Evolutionary conservation across 2,113 vertebrate species (phyloP).

Genomic region (Okapia johnstoni): DNA sequence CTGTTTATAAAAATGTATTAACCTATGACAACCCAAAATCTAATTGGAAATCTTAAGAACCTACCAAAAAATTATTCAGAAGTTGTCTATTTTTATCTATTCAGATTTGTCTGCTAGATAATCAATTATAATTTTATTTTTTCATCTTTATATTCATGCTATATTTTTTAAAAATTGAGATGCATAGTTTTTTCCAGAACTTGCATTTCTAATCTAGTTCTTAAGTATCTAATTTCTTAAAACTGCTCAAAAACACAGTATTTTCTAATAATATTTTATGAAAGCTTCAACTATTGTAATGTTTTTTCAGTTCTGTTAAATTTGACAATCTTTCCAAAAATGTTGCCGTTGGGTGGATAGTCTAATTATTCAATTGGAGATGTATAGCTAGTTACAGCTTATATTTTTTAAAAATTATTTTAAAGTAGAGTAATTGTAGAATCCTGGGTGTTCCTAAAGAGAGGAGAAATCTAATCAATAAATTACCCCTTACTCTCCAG

Average conservation of each 20-base stretch:
- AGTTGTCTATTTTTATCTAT: neutral
- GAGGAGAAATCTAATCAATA: neutral
- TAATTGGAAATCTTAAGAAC: neutral
- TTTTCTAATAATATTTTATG: constrained; percentile 9
- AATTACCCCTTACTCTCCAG: neutral
- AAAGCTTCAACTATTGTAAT: neutral
- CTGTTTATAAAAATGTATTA: neutral
- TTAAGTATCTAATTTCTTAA: neutral
- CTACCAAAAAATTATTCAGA: neutral
- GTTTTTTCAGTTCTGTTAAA: neutral
- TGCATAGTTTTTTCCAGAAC: neutral
- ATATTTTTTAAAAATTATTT: neutral
- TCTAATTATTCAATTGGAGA: neutral
- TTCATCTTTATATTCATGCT: neutral
- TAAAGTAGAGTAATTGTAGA: neutral
- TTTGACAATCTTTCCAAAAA: neutral
- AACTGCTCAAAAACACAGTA: neutral
- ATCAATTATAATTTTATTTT: neutral
- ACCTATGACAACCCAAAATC: neutral
- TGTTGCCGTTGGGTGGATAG: neutral
- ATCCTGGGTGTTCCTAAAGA: neutral
- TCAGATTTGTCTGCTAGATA: neutral
- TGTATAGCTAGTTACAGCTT: neutral
- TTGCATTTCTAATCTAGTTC: constrained; percentile 25
- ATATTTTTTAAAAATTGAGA: neutral